Evolutionary conservation across 2,888 invertebrate species (phyloP).

Genomic region (Acronicta aceris): DNA sequence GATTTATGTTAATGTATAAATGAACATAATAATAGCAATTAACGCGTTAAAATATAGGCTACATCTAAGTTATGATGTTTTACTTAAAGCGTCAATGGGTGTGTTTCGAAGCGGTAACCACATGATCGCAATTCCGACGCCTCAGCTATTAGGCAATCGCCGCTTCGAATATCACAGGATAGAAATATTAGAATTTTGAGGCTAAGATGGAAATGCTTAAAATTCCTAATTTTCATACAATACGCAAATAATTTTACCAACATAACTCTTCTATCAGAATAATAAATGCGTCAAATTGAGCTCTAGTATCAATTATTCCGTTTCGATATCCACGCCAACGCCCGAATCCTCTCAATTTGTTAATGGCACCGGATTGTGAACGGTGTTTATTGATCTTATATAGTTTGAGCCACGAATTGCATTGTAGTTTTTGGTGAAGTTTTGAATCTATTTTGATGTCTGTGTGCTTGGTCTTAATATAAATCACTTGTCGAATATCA

Average conservation of each 20-base stretch:
- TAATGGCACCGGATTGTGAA: slow-evolving; percentile 26
- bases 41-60: too few species aligned
- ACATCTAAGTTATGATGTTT: too few species aligned
- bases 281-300: slow-evolving; percentile 16
- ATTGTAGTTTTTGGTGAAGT: slow-evolving; percentile 4
- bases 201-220: background rate
- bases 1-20: too few species aligned
- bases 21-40: too few species aligned
- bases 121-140: too few species aligned
- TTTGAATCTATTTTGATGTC: background rate
- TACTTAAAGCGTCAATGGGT: too few species aligned
- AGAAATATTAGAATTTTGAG: background rate
- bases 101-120: too few species aligned
- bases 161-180: too few species aligned
- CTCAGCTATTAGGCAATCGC: too few species aligned
- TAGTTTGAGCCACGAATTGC: slow-evolving; percentile 4
- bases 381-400: slow-evolving; percentile 27
- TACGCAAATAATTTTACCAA: background rate
- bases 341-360: slow-evolving; percentile 30
- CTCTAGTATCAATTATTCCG: slow-evolving; percentile 37
- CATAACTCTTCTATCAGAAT: slow-evolving; percentile 4
- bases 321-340: background rate
- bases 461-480: background rate
- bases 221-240: background rate
- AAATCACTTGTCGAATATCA: too few species aligned